These are phyloP conservation scores for Muricea muricata DNA, from an alignment of 92 coral and sea anemone genomes.

Conservation along the genomic window DNA sequence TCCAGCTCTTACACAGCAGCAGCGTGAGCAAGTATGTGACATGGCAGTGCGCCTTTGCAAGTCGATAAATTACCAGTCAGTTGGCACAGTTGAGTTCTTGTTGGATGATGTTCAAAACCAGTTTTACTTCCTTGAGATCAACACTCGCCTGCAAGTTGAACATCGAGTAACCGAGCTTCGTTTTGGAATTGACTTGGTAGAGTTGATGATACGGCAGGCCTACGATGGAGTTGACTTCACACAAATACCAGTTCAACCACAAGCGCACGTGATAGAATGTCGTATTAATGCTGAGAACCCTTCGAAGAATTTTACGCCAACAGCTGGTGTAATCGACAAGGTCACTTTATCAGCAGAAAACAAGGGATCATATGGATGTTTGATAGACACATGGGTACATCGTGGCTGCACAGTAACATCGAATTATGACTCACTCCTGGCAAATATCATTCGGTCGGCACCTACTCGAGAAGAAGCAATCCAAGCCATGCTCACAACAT, in stretches of 20 bases:
- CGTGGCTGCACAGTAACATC: conserved; percentile 50
- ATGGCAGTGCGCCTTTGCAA: conserved; percentile 60
- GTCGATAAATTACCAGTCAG: conserved; percentile 48
- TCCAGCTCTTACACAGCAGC: conserved; percentile 42
- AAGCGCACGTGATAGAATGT: conserved; percentile 68
- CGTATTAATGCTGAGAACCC: conserved; percentile 69
- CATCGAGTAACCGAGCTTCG: conserved; percentile 73
- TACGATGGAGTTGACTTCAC: conserved; percentile 22
- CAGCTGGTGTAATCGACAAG: conserved; percentile 53
- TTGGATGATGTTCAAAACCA: conserved; percentile 52
- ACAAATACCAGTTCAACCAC: conserved; percentile 24
- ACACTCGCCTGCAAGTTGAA: conserved; percentile 73
- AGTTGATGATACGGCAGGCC: conserved; percentile 65
- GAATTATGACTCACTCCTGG: conserved; percentile 66
- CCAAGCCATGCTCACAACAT: conserved; percentile 5
- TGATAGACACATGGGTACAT: conserved; percentile 43
- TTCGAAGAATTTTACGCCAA: conserved; percentile 51
- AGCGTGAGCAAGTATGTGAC: conserved; percentile 50
- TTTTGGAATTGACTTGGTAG: conserved; percentile 65
- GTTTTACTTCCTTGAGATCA: conserved; percentile 62
- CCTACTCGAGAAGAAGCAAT: conserved; percentile 53
- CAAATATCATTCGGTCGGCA: conserved; percentile 65
- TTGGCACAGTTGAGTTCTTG: conserved; percentile 73
- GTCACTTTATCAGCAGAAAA: conserved; percentile 38
- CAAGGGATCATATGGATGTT: background rate